Conservation (phyloP, 2,888 invertebrate species). For the Fragum sueziense region DNA sequence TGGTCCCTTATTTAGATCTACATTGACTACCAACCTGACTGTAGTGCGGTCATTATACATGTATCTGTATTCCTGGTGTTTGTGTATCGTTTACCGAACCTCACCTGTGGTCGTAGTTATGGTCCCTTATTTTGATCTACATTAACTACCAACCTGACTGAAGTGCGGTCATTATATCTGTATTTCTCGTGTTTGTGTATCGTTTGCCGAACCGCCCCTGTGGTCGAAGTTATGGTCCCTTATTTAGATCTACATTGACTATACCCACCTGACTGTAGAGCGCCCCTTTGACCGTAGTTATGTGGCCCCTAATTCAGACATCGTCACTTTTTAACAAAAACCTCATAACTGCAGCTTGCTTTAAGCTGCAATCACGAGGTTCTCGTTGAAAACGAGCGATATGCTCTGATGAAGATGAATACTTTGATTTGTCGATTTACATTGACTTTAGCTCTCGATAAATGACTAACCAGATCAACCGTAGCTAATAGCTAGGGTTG, state of each 20-base stretch:
- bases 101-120: constrained; percentile 76
- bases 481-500: no score
- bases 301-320: constrained; percentile 70
- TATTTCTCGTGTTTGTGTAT: constrained; percentile 37
- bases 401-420: no score
- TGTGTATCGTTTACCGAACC: constrained; percentile 71
- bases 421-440: no score
- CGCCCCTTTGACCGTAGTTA: constrained; percentile 64
- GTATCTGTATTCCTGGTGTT: constrained; percentile 41
- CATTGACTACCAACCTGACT: constrained; percentile 44
- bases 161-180: constrained; percentile 58
- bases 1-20: no score
- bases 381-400: no score
- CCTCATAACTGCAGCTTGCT: no score
- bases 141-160: constrained; percentile 47
- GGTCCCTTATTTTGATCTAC: no score
- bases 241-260: constrained; percentile 65
- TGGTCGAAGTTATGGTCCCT: constrained; percentile 74
- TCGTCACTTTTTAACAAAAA: no score
- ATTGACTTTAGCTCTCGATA: no score
- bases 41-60: constrained; percentile 57
- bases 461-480: no score
- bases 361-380: no score
- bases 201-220: constrained; percentile 78
- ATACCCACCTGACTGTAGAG: constrained; percentile 60